These are phyloP conservation scores for Crenichthys baileyi DNA, from an alignment of 2,797 vertebrate species.

Conservation along the genomic window DNA sequence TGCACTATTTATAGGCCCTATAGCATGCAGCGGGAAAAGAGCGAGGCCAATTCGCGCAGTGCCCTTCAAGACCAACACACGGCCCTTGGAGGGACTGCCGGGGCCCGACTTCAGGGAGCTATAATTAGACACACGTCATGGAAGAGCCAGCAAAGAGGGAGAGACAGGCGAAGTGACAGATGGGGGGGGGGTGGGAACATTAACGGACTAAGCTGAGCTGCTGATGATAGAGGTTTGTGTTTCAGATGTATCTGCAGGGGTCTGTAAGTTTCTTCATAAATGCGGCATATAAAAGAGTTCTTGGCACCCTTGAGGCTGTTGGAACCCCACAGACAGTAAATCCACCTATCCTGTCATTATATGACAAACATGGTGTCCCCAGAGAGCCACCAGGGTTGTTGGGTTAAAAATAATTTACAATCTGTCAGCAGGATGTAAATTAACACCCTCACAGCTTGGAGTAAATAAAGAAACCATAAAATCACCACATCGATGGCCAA, in stretches of 20 bases:
- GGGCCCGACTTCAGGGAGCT: constrained; percentile 72
- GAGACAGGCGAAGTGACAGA: constrained; percentile 68
- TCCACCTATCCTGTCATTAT: background rate
- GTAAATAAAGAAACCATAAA: constrained; percentile 42
- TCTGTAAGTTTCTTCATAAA: background rate
- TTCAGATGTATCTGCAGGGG: background rate
- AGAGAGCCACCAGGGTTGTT: background rate
- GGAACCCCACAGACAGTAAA: background rate
- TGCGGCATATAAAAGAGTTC: background rate
- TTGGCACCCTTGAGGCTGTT: background rate
- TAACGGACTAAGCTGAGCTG: constrained; percentile 22
- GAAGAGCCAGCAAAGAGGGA: constrained; percentile 60
- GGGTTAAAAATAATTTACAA: constrained; percentile 2
- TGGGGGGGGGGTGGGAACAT: constrained; percentile 50
- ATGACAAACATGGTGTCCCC: background rate
- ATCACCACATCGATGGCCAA: constrained; percentile 36
- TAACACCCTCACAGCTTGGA: background rate
- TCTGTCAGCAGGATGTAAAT: background rate
- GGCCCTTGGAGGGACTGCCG: constrained; percentile 59
- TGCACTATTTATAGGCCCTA: constrained; percentile 70
- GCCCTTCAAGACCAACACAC: constrained; percentile 76
- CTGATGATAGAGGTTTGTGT: constrained; percentile 3
- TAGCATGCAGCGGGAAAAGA: constrained; percentile 51
- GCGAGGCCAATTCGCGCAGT: constrained; percentile 63
- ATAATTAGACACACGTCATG: constrained; percentile 71